Conservation (phyloP, 1,140 invertebrate species). For the Listronotus bonariensis region DNA sequence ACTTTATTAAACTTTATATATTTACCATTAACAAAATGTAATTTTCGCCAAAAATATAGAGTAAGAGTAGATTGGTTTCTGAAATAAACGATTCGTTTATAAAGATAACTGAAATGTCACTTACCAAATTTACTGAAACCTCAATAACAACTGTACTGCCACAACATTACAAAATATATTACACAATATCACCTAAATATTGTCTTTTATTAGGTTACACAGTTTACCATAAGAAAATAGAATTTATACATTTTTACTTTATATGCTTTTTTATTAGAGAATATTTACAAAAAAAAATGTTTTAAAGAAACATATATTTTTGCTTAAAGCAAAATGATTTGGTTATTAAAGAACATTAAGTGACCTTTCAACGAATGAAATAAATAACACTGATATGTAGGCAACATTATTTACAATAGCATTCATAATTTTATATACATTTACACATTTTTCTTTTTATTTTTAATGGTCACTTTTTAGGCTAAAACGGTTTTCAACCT, state of each 20-base stretch:
- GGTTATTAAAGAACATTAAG: not conserved
- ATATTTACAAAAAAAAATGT: slow-evolving; percentile 26
- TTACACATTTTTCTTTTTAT: slow-evolving; percentile 22
- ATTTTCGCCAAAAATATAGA: no score
- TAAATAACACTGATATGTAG: slow-evolving; percentile 41
- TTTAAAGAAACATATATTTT: slow-evolving; percentile 24
- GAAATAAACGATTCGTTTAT: no score
- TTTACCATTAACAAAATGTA: no score
- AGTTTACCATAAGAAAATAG: slow-evolving; percentile 46
- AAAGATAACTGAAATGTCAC: no score
- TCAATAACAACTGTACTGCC: slow-evolving; percentile 8
- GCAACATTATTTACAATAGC: slow-evolving; percentile 37
- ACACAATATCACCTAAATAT: slow-evolving; percentile 43
- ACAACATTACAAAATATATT: slow-evolving; percentile 32
- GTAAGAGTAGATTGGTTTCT: no score
- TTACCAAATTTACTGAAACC: slow-evolving; percentile 8
- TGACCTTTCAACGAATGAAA: slow-evolving; percentile 28
- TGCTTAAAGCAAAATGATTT: slow-evolving; percentile 28
- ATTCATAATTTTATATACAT: slow-evolving; percentile 32
- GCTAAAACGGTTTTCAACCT: slow-evolving; percentile 9
- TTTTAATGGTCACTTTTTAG: slow-evolving; percentile 12
- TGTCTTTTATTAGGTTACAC: slow-evolving; percentile 45
- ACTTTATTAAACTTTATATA: no score
- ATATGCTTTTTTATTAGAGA: slow-evolving; percentile 25
- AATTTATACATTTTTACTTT: slow-evolving; percentile 42